Evolutionary conservation across 2,113 vertebrate species (phyloP).

Genomic region (Chascanopsetta lugubris): DNA sequence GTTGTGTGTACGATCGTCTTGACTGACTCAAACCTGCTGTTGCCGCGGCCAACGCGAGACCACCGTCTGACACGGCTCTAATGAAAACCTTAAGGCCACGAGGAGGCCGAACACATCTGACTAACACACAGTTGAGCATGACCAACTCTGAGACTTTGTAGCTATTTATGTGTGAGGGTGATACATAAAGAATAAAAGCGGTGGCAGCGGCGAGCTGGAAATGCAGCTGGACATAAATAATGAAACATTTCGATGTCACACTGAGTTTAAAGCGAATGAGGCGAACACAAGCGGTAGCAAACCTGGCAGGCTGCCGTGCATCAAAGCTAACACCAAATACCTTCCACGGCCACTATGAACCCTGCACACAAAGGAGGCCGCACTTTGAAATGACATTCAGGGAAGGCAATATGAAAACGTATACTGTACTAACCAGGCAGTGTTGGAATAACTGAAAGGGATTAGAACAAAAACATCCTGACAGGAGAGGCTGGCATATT

Average conservation of each 20-base stretch:
- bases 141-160: slow-evolving; percentile 56
- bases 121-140: slow-evolving; percentile 64
- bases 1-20: background rate
- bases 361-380: slow-evolving; percentile 59
- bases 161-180: slow-evolving; percentile 53
- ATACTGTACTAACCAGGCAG: slow-evolving; percentile 59
- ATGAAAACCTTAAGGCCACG: slow-evolving; percentile 70
- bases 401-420: slow-evolving; percentile 70
- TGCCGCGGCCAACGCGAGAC: slow-evolving; percentile 50
- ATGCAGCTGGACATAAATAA: slow-evolving; percentile 64
- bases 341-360: slow-evolving; percentile 53
- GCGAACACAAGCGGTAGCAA: slow-evolving; percentile 56
- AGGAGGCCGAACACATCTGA: slow-evolving; percentile 61
- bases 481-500: slow-evolving; percentile 58
- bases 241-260: slow-evolving; percentile 52
- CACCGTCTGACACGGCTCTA: slow-evolving; percentile 69
- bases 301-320: slow-evolving; percentile 43
- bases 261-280: slow-evolving; percentile 45
- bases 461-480: slow-evolving; percentile 71
- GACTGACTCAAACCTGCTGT: slow-evolving; percentile 51
- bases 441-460: slow-evolving; percentile 58
- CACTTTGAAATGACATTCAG: slow-evolving; percentile 60
- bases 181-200: slow-evolving; percentile 53
- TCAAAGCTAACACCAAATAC: slow-evolving; percentile 65
- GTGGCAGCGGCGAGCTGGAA: slow-evolving; percentile 32